Evolutionary conservation across 2,888 invertebrate genomes (phyloP), one percentile per base, ranked within the genome.

Genomic region (Endotricha flammealis): DNA sequence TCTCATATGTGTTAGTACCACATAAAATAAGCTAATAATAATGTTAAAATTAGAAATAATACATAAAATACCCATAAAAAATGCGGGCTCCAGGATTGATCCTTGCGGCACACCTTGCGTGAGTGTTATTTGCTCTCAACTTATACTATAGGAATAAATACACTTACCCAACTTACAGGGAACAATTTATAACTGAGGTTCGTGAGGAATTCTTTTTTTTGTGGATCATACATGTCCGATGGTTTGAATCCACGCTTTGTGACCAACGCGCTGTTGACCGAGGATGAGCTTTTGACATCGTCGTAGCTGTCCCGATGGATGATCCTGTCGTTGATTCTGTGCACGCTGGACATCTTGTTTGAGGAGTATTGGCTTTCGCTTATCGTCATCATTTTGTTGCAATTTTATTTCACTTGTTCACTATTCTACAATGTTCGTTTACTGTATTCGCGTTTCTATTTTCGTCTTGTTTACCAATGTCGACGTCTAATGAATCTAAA

Each of bases 171-270:
- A 75, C 92, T 91, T 83, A 93, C 89, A 88, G 93, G 93, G 75
- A 93, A 93, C 71, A 96, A 91, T 81, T 92, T 91, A 69, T 91
- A 90, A 64, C 95, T 94, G 69, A 96, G 89, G 65, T 90, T 91
- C 32, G 92, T 92, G 51, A 96, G 89, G 75, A 95, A 94, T 61
- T 91, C 91, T 69, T 91, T 91, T 79, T 95, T 95, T 52, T 87
- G 87, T 1, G 95, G 95, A 78, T 96, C 95, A 65, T 91, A 92
- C 74, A 91, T 89, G 77, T 96, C 95, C 1, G 95, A 95, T 1
- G 95, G 95, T 61, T 94, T 94, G 78, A 94, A 94, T 20, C 95
- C 94, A 16, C 95, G 88, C 46, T 90, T 89, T 33, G 90, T 90
- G 62, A 93, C 90, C 42, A 94, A 87, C 9, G 90, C 87, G 64